These are phyloP conservation scores for Ranitomeya variabilis DNA, from an alignment of 2,113 vertebrate species.

Conservation along the genomic window DNA sequence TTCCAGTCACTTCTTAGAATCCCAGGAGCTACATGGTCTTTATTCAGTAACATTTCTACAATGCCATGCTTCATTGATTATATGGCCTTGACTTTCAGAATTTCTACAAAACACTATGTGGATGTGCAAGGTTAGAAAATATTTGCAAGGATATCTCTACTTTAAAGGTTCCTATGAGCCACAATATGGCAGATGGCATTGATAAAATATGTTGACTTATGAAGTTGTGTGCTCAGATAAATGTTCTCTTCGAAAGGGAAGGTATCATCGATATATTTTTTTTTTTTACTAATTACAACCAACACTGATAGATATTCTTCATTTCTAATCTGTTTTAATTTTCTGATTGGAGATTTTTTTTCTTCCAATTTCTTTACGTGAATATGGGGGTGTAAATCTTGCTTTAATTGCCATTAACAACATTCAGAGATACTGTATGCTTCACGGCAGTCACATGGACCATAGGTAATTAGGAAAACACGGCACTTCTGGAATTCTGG, in stretches of 20 bases:
- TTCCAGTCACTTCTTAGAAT: slow-evolving; percentile 25
- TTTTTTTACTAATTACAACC: no score
- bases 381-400: no score
- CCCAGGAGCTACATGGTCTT: background rate
- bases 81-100: slow-evolving; percentile 35
- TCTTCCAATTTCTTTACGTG: no score
- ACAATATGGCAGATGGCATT: background rate
- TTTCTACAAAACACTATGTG: background rate
- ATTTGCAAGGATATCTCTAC: background rate
- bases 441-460: no score
- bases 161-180: background rate
- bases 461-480: no score
- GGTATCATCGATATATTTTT: no score
- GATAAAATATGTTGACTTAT: background rate
- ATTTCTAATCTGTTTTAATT: no score
- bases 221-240: background rate
- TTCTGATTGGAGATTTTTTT: no score
- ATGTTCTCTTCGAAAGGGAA: background rate
- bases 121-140: slow-evolving; percentile 26
- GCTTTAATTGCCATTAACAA: no score
- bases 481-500: no score
- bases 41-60: slow-evolving; percentile 37
- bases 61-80: slow-evolving; percentile 26
- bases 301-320: no score
- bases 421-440: no score